Evolutionary conservation across 2,113 vertebrate genomes (phyloP).

Genomic region (Pedionomus torquatus): DNA sequence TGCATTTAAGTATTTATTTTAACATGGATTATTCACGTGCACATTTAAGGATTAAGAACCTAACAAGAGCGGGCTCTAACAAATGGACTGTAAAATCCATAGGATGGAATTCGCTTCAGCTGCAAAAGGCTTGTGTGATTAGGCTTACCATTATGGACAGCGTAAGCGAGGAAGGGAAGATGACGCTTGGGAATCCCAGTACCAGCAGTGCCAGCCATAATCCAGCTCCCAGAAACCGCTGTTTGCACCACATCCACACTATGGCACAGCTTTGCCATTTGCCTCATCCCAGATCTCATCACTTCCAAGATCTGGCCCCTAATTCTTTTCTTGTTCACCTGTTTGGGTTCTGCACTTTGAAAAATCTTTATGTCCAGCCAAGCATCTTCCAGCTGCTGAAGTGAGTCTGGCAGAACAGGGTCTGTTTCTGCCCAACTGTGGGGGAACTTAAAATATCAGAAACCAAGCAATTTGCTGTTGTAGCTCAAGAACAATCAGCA

Average conservation of each 20-base stretch:
- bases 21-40: not conserved
- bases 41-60: not conserved
- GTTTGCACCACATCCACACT: not conserved
- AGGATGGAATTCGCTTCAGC: not conserved
- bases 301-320: not conserved
- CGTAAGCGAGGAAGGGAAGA: not conserved
- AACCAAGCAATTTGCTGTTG: not conserved
- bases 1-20: conserved; percentile 10
- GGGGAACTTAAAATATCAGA: not conserved
- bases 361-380: not conserved
- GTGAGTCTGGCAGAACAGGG: not conserved
- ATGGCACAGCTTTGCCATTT: not conserved
- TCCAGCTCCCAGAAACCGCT: not conserved
- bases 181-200: not conserved
- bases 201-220: not conserved
- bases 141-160: not conserved
- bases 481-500: not conserved
- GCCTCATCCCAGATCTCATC: not conserved
- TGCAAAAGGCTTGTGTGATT: not conserved
- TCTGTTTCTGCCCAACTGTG: not conserved
- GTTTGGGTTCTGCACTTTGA: not conserved
- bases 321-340: not conserved
- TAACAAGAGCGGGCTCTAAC: not conserved
- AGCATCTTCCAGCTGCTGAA: not conserved
- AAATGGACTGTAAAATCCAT: not conserved